A percentile compares a stretch with the other conserved stretches of the same genome.
Conservation (phyloP, 2,797 vertebrate species). For the Masticophis lateralis region DNA sequence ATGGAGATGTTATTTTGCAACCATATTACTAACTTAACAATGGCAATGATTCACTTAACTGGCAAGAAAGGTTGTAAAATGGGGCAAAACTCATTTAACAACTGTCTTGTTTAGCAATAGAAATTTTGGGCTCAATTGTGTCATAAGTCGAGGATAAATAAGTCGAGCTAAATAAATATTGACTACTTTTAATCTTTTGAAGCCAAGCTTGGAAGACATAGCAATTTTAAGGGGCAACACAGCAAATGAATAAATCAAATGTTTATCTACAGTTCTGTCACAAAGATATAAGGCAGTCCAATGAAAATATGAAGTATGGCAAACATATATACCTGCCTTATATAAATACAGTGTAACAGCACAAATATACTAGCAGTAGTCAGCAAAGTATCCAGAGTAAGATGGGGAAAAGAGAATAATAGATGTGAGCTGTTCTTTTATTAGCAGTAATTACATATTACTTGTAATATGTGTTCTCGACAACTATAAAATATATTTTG, state of each 20-base stretch:
- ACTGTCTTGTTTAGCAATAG: not conserved
- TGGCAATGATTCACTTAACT: not conserved
- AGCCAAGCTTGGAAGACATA: not conserved
- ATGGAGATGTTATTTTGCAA: not conserved
- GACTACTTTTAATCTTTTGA: not conserved
- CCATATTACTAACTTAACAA: not conserved
- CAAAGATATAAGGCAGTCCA: conserved; percentile 50
- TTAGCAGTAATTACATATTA: too few relatives aligned
- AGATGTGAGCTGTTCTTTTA: not conserved
- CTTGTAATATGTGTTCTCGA: not conserved
- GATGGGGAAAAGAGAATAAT: not conserved
- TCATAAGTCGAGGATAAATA: not conserved
- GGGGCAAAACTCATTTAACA: not conserved
- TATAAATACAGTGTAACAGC: not conserved
- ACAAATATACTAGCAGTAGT: not conserved
- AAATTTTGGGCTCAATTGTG: not conserved
- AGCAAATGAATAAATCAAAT: not conserved
- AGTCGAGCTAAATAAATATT: not conserved
- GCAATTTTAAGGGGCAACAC: not conserved
- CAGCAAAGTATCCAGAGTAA: not conserved
- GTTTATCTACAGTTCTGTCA: conserved; percentile 32
- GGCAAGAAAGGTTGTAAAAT: not conserved
- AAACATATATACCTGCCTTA: not conserved
- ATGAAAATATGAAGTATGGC: not conserved
- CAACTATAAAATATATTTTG: not conserved